Percentiles rank a stretch among this genome's conserved stretches.
Evolutionary conservation across 1,140 invertebrate genomes (phyloP).

Genomic region (Harpegnathos saltator): DNA sequence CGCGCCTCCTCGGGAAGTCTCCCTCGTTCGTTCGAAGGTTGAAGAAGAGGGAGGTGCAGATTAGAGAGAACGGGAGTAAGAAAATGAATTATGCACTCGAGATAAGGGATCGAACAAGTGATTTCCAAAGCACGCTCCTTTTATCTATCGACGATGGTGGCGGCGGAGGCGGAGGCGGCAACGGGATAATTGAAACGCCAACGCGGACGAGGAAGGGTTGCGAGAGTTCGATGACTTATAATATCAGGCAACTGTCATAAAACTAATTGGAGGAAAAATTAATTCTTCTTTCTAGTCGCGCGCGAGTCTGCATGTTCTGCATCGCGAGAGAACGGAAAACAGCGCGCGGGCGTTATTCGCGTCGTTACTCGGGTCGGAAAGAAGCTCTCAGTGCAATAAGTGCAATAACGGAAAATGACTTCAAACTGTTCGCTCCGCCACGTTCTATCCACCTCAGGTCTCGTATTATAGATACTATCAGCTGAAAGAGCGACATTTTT

Average conservation of each 20-base stretch:
- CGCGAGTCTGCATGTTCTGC: background rate
- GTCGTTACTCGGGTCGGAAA: too few species aligned
- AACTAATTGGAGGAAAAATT: conserved; percentile 46
- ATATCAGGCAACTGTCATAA: conserved; percentile 43
- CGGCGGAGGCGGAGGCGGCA: background rate
- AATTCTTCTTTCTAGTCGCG: background rate
- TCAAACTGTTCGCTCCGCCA: background rate
- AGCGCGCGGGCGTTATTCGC: background rate
- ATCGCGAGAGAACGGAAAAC: background rate
- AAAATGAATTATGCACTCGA: conserved; percentile 26
- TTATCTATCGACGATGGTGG: conserved; percentile 50
- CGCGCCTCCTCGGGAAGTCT: background rate
- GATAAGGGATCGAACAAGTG: conserved; percentile 63
- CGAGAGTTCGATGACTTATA: conserved; percentile 24
- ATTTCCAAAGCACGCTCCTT: conserved; percentile 51
- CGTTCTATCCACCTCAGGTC: too few species aligned
- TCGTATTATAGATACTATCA: too few species aligned
- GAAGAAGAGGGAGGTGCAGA: background rate
- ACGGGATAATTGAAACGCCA: conserved; percentile 64
- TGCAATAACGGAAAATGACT: background rate
- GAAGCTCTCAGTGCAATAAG: too few species aligned
- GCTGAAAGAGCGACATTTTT: too few species aligned
- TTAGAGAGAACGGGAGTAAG: background rate
- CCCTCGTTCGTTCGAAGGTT: conserved; percentile 15
- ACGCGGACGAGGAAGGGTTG: conserved; percentile 14